Percentiles rank a stretch among this genome's conserved stretches.
Evolutionary conservation across 1,140 invertebrate species (phyloP).

Genomic region (Linepithema humile): DNA sequence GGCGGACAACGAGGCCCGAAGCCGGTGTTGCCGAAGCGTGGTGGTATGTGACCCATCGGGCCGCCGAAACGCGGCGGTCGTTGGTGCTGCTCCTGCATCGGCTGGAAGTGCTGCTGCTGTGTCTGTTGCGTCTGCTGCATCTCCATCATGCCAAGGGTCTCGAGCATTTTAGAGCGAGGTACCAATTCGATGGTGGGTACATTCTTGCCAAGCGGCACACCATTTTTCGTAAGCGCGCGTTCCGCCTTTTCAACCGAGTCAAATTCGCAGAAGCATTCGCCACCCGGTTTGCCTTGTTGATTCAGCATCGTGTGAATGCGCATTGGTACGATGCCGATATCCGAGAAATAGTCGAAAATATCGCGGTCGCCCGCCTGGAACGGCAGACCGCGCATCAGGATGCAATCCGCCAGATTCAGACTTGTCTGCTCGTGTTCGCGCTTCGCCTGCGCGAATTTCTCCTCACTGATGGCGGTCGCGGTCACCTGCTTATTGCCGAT

Average conservation of each 20-base stretch:
- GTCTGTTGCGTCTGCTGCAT: constrained; percentile 69
- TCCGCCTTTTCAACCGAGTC: constrained; percentile 88
- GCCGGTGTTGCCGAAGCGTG: constrained; percentile 75
- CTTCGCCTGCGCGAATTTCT: constrained; percentile 85
- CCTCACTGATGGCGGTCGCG: constrained; percentile 84
- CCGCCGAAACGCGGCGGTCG: constrained; percentile 74
- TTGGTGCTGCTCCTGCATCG: constrained; percentile 73
- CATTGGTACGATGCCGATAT: constrained; percentile 90
- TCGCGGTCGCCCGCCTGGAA: constrained; percentile 90
- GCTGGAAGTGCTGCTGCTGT: constrained; percentile 68
- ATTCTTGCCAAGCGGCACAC: constrained; percentile 87
- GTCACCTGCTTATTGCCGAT: constrained; percentile 86
- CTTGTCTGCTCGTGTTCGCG: constrained; percentile 80
- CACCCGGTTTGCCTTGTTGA: constrained; percentile 88
- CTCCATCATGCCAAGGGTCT: constrained; percentile 79
- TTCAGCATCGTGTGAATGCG: constrained; percentile 92
- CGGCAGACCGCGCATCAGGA: constrained; percentile 91
- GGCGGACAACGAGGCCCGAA: constrained; percentile 78
- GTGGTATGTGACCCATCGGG: constrained; percentile 74
- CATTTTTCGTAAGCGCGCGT: constrained; percentile 89
- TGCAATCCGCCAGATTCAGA: constrained; percentile 85
- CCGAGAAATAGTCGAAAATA: constrained; percentile 91
- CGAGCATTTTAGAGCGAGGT: constrained; percentile 86
- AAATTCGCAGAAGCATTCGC: constrained; percentile 95
- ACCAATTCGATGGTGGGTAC: constrained; percentile 88